Percentiles rank a stretch among this genome's conserved stretches.
Conservation (phyloP, 1,140 invertebrate species). For the Hetaerina americana region DNA sequence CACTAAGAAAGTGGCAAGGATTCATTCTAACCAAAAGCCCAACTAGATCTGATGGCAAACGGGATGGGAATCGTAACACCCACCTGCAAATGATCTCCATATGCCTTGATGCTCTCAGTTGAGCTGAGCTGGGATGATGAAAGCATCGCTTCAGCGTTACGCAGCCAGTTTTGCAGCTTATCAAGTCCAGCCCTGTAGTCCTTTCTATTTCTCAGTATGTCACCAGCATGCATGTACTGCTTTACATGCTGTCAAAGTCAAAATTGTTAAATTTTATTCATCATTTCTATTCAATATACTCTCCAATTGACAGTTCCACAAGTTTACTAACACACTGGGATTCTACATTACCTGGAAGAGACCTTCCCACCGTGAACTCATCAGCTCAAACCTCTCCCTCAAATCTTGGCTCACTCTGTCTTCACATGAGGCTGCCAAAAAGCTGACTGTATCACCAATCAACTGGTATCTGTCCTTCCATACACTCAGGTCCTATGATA, state of each 20-base stretch:
- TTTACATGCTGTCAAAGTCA: constrained; percentile 44
- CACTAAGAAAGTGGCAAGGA: no score
- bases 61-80: no score
- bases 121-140: constrained; percentile 52
- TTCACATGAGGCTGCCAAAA: constrained; percentile 74
- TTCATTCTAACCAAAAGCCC: no score
- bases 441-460: constrained; percentile 72
- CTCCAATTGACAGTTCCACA: background rate
- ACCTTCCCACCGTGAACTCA: constrained; percentile 66
- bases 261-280: background rate
- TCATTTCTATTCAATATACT: background rate
- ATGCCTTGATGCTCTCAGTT: constrained; percentile 60
- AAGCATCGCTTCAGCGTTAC: constrained; percentile 56
- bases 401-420: constrained; percentile 63
- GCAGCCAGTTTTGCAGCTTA: constrained; percentile 63
- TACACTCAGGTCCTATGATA: constrained; percentile 71
- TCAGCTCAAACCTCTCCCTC: constrained; percentile 53
- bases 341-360: constrained; percentile 48
- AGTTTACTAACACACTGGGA: background rate
- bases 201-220: constrained; percentile 64
- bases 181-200: constrained; percentile 67
- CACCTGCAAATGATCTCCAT: constrained; percentile 63
- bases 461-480: constrained; percentile 81
- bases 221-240: constrained; percentile 76
- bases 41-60: no score